Evolutionary conservation across 2,797 vertebrate species (phyloP).

Genomic region (Lagodon rhomboides): DNA sequence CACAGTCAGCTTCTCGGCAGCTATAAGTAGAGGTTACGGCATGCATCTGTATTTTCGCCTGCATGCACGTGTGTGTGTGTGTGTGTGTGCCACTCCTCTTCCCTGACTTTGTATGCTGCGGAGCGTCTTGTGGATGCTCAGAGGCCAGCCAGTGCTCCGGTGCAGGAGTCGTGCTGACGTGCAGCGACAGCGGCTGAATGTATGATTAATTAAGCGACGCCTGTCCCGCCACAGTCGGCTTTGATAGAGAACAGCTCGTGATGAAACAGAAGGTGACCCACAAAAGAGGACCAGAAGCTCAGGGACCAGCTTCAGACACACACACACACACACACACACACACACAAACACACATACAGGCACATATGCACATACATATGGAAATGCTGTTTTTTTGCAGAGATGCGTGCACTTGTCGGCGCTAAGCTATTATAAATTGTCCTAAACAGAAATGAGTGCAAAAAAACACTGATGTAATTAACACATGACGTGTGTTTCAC

Average conservation of each 20-base stretch:
- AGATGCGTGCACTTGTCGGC: neutral
- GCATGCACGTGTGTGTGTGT: neutral
- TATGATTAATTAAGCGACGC: slow-evolving; percentile 76
- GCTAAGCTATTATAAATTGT: neutral
- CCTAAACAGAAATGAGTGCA: slow-evolving; percentile 9
- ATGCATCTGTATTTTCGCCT: slow-evolving; percentile 10
- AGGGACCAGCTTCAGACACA: slow-evolving; percentile 45
- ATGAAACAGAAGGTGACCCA: slow-evolving; percentile 81
- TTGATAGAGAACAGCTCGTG: slow-evolving; percentile 70
- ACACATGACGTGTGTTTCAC: slow-evolving; percentile 34
- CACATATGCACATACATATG: neutral
- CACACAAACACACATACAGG: neutral
- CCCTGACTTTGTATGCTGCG: slow-evolving; percentile 41
- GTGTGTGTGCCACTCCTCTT: neutral
- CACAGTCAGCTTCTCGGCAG: slow-evolving; percentile 6
- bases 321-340: slow-evolving; percentile 7
- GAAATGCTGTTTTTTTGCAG: slow-evolving; percentile 12
- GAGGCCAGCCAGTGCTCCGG: slow-evolving; percentile 41
- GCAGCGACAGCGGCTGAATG: slow-evolving; percentile 64
- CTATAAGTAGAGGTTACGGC: neutral
- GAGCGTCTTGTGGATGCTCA: slow-evolving; percentile 40
- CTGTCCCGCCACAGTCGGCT: slow-evolving; percentile 66
- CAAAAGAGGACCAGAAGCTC: slow-evolving; percentile 61
- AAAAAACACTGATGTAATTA: slow-evolving; percentile 39
- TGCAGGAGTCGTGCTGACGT: slow-evolving; percentile 50